Conservation (phyloP, 2,888 invertebrate species). For the Pollenia angustigena region DNA sequence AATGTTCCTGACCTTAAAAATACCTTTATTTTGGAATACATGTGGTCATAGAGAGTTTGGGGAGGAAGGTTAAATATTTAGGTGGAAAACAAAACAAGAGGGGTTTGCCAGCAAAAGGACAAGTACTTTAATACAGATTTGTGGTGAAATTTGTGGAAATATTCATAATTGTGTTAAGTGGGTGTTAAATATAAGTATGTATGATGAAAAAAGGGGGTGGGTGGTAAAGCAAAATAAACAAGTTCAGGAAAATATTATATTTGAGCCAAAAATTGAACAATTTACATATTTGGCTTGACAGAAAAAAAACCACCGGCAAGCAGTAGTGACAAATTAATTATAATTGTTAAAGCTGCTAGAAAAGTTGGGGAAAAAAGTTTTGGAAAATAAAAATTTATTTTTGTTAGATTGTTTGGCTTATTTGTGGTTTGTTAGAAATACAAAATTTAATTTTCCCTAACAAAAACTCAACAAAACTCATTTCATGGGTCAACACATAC, state of each 20-base stretch:
- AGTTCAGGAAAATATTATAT: neutral
- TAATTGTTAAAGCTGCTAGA: conserved; percentile 32
- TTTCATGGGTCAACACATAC: conserved; percentile 84
- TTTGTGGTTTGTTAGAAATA: conserved; percentile 35
- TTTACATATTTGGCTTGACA: conserved; percentile 37
- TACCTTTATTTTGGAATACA: neutral
- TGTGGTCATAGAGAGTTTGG: neutral
- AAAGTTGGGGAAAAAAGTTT: neutral
- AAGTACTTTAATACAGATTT: conserved; percentile 64
- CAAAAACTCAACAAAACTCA: conserved; percentile 83
- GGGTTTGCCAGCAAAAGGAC: neutral
- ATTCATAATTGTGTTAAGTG: conserved; percentile 75
- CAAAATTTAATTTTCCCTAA: conserved; percentile 65
- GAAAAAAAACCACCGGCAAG: neutral
- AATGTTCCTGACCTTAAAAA: neutral
- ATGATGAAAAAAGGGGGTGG: neutral
- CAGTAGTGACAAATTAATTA: conserved; percentile 70
- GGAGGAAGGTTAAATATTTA: too few species aligned
- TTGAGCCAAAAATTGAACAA: conserved; percentile 23
- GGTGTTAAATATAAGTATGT: conserved; percentile 33
- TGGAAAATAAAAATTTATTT: conserved; percentile 8
- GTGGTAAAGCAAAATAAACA: conserved; percentile 15
- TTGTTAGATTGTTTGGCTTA: neutral
- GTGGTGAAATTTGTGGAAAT: conserved; percentile 71
- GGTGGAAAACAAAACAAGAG: neutral